Conservation (phyloP, 2,797 vertebrate genomes). For the Liasis olivaceus region DNA sequence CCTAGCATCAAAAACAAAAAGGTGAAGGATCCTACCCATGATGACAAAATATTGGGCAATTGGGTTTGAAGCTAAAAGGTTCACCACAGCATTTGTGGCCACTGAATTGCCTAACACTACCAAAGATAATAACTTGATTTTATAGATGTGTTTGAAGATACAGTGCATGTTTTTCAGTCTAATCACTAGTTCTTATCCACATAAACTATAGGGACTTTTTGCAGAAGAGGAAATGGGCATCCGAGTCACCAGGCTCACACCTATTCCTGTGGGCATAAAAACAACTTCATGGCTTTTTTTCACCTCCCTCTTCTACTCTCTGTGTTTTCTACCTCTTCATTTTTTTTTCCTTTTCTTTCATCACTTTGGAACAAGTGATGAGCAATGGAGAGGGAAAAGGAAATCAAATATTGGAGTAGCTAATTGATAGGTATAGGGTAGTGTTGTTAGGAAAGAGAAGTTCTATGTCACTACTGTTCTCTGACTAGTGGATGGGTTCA, state of each 20-base stretch:
- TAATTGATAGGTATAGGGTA: neutral
- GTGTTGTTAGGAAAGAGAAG: neutral
- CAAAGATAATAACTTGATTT: neutral
- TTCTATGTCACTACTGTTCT: neutral
- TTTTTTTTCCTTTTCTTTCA: conserved; percentile 1
- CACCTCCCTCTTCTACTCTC: neutral
- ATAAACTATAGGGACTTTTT: neutral
- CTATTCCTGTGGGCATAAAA: neutral
- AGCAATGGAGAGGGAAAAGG: neutral
- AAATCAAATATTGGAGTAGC: neutral
- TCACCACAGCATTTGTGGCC: neutral
- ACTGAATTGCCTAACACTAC: conserved; percentile 2
- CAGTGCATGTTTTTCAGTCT: neutral
- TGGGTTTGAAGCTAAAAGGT: neutral
- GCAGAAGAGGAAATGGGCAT: neutral
- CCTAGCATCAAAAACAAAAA: neutral
- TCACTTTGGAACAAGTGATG: conserved; percentile 16
- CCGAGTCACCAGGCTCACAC: neutral
- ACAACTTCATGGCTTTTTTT: neutral
- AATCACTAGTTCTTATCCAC: conserved; percentile 12
- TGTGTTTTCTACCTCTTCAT: conserved; percentile 25
- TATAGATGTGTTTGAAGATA: conserved; percentile 5
- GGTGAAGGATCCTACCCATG: neutral
- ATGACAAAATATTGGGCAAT: conserved; percentile 8
- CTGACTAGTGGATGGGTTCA: no score